Evolutionary conservation across 2,888 invertebrate species (phyloP), one percentile per base, ranked within the genome.

Genomic region (Scaptomyza parva): DNA sequence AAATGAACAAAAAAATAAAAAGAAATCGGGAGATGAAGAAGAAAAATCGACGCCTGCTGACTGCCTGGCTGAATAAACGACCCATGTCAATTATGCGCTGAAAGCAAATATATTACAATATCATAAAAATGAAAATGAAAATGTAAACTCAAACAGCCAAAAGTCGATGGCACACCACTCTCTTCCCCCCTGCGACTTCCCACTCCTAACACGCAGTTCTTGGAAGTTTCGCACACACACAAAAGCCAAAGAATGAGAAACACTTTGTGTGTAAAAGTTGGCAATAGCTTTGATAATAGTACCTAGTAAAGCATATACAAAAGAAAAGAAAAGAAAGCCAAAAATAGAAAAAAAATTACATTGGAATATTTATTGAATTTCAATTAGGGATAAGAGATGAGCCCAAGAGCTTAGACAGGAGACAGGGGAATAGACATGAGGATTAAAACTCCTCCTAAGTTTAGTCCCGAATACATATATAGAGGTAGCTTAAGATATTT

Each of bases 81-180:
- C 84, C 84, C 84, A 84, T 84, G 84, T 84, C 84, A 84, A 84
- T 84, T 84, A 88, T 81, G 81, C 85, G 85, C 76, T 88, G 84
- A 84, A 84, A 84, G 88, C 88, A 84, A 84, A 84, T 88, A 84
- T 84, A 84, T 86, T 84, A 86, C 87, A 86, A 84, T 84, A 84
- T 88, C 88, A 85, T 85, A 85, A 81, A 71, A 87, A 86, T 69
- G 69, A 74, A 74, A 79, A 70, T 70, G 72, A 77, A 74, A 74
- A 75, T 70, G 71, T 67, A 70, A 86, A 86, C 84, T 76, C 84
- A 88, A 88, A 88, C 86, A 79, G 70, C 62, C 73, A 77, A 79
- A 79, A 78, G 76, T 79, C 86, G 60, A 52, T 30, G 44, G 58
- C 52, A 59, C 60, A 77, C 14, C 17, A 17, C n/a, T 6, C 35